A percentile compares a stretch with the other conserved stretches of the same genome.
phyloP scores from a whole-genome alignment of 2,113 vertebrate genomes.

The Sylvicapra grimmia region DNA sequence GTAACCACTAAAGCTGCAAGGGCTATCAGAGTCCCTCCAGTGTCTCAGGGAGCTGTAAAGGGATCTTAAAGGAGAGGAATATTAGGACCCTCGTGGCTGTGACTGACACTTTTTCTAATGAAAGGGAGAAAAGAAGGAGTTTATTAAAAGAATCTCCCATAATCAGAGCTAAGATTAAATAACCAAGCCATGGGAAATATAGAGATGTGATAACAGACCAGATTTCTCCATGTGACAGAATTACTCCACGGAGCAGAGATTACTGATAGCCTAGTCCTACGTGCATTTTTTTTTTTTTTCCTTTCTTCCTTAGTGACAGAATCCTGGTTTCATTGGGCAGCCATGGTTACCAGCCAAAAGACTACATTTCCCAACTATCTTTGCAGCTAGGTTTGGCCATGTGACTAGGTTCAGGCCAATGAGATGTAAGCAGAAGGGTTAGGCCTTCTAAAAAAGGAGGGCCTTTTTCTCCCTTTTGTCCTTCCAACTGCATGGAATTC shows the following conservation, averaged over 20 bases:
- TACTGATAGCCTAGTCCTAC: not conserved
- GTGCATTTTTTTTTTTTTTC: not conserved
- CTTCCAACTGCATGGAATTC: not conserved
- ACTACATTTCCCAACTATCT: conserved; percentile 45
- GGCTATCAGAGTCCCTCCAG: not conserved
- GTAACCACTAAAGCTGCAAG: not conserved
- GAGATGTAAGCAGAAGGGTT: not conserved
- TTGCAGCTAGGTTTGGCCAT: not conserved
- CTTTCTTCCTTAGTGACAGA: not conserved
- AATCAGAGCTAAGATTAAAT: not conserved
- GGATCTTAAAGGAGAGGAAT: not conserved
- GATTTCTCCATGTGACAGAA: not conserved
- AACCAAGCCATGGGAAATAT: not conserved
- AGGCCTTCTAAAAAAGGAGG: not conserved
- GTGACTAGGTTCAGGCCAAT: not conserved
- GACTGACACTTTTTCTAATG: not conserved
- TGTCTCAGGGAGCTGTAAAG: not conserved
- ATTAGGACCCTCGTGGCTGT: not conserved
- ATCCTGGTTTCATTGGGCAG: not conserved
- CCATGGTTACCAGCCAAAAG: not conserved
- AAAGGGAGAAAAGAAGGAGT: not conserved
- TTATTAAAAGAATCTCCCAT: conserved; percentile 4
- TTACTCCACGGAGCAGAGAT: not conserved
- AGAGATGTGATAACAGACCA: not conserved
- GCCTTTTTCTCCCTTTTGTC: not conserved